Evolutionary conservation across 2,797 vertebrate species (phyloP).

Genomic region (Siniperca undulata): DNA sequence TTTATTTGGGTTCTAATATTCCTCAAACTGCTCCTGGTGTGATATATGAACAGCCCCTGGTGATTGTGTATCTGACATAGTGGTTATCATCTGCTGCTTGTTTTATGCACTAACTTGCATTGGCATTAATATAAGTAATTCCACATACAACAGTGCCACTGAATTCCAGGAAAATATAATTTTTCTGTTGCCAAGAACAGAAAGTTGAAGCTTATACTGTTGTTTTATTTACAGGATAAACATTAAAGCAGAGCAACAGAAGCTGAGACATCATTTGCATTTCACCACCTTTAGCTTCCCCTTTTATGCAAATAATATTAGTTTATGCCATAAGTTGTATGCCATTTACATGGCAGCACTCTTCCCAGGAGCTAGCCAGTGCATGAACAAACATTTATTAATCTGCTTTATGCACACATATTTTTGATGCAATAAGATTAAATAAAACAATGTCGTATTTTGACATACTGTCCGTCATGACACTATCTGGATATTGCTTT

Average conservation of each 20-base stretch:
- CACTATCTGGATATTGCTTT: neutral
- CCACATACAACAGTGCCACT: neutral
- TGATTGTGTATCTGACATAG: neutral
- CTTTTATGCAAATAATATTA: neutral
- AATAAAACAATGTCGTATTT: neutral
- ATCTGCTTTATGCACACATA: constrained; percentile 22
- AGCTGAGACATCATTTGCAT: neutral
- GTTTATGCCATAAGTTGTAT: neutral
- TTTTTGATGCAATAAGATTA: constrained; percentile 11
- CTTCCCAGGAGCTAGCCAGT: neutral
- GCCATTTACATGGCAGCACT: neutral
- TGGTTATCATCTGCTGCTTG: neutral
- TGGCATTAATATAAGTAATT: neutral
- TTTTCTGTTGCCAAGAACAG: neutral
- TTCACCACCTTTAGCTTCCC: neutral
- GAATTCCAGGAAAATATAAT: neutral
- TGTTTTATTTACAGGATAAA: neutral
- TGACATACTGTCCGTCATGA: too few species aligned
- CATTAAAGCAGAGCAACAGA: neutral
- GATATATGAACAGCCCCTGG: neutral
- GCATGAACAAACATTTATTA: neutral
- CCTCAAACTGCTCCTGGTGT: neutral
- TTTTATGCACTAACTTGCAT: neutral
- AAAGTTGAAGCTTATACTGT: neutral
- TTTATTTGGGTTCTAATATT: neutral